Evolutionary conservation across 2,888 invertebrate species (phyloP).

Genomic region (Timema podura): DNA sequence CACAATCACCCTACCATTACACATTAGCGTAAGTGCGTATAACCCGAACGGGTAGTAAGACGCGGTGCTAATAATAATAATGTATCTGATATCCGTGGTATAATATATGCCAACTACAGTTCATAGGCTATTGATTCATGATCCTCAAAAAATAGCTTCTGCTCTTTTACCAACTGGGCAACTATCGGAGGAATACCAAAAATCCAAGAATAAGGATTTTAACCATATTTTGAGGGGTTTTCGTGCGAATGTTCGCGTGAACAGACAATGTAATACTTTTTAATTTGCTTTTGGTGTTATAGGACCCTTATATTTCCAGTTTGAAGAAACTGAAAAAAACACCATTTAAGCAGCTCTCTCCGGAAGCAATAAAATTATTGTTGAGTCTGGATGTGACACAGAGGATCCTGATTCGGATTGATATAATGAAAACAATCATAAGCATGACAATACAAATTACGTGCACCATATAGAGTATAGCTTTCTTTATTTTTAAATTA

Average conservation of each 20-base stretch:
- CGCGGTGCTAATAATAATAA: too few relatives aligned
- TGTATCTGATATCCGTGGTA: too few relatives aligned
- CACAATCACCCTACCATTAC: too few relatives aligned
- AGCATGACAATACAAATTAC: too few relatives aligned
- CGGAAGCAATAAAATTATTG: not conserved
- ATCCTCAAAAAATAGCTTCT: not conserved
- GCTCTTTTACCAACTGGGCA: not conserved
- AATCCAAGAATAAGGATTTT: not conserved
- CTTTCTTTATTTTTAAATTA: too few relatives aligned
- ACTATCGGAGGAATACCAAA: conserved; percentile 4
- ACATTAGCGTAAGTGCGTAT: too few relatives aligned
- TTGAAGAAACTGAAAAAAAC: not conserved
- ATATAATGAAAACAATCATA: too few relatives aligned
- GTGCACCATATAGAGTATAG: too few relatives aligned
- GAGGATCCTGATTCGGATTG: too few relatives aligned
- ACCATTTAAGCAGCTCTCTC: not conserved
- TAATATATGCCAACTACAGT: conserved; percentile 3
- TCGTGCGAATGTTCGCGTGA: not conserved
- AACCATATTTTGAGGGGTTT: not conserved
- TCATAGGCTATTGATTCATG: conserved; percentile 13
- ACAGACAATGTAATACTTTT: conserved; percentile 13
- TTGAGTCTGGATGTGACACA: too few relatives aligned
- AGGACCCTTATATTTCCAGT: not conserved
- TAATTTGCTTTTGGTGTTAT: conserved; percentile 4
- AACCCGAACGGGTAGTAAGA: too few relatives aligned